These are phyloP conservation scores for Falco punctatus DNA, from an alignment of 2,113 vertebrate genomes.

Conservation along the genomic window DNA sequence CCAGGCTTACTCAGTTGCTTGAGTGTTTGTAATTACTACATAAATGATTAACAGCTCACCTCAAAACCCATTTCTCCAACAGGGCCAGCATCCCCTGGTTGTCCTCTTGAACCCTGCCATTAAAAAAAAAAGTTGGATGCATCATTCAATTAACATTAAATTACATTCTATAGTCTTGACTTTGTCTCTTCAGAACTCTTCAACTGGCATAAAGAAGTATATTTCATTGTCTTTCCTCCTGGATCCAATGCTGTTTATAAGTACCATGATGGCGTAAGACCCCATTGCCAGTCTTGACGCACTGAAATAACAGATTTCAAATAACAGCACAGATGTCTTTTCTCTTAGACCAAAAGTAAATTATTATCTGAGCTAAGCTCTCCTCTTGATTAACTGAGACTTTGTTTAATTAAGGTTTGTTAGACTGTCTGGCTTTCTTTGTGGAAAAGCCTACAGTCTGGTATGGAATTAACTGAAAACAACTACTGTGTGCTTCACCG, in stretches of 20 bases:
- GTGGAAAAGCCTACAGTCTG: conserved; percentile 29
- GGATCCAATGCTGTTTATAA: neutral
- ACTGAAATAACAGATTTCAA: neutral
- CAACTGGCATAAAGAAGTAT: neutral
- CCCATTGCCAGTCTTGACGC: neutral
- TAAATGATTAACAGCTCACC: conserved; percentile 71
- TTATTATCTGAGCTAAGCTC: conserved; percentile 44
- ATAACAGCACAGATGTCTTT: neutral
- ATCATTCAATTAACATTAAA: conserved; percentile 8
- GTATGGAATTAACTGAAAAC: conserved; percentile 19
- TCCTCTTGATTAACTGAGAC: conserved; percentile 34
- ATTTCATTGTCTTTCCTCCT: neutral
- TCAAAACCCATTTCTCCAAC: conserved; percentile 89
- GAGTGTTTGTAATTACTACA: neutral
- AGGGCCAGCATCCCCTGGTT: conserved; percentile 84
- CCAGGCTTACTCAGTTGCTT: neutral
- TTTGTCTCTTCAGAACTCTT: neutral
- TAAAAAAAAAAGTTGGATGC: conserved; percentile 63
- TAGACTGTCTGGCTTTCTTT: conserved; percentile 54
- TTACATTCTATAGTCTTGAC: neutral
- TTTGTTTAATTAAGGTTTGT: conserved; percentile 57
- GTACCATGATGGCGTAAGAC: neutral
- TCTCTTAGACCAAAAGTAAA: conserved; percentile 39
- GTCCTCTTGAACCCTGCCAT: conserved; percentile 87
- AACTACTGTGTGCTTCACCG: neutral